Evolutionary conservation across 2,797 vertebrate genomes (phyloP), one percentile per base, ranked within the genome.

Genomic region (Hephaestus fuliginosus): DNA sequence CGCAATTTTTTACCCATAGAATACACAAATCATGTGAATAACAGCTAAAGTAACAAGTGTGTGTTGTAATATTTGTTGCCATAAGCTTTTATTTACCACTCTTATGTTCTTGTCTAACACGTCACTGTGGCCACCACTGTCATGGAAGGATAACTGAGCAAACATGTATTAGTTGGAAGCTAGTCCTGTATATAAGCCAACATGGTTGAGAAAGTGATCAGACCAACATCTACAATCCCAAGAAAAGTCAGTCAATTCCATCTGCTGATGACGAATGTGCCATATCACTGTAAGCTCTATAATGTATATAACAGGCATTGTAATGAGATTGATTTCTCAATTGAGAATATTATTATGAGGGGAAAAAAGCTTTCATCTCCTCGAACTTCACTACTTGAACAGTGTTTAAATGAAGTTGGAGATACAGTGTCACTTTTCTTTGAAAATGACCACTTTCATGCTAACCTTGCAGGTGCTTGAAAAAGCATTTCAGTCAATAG

Each of bases 401-500:
- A 9, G 30, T 41, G 15, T 41, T 5, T 55, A 48, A 18, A 7
- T 52, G 4, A 68, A 57, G 49, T 22, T 44, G 44, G 28, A 46
- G 33, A 14, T 49, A n/a, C 3, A 43, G 20, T 4, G 22, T 1
- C 69, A 61, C 7, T 41, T 73, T 51, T 22, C 56, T 61, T 41
- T 39, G 44, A 67, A 49, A 52, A 15, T 53, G 66, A 12, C 65
- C 63, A 28, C 22, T 43, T 33, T 71, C 14, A 66, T 46, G 36
- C 17, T 25, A 33, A 62, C 28, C 44, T 60, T 12, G 51, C 43
- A 82, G 33, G 22, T 78, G 20, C 61, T 30, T 81, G 57, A 77
- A 70, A 76, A 33, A 72, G 30, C 46, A 28, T 65, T 63, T 61
- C 20, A 70, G 51, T 85, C 84, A 82, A 80, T 76, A 78, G 60